Evolutionary conservation across 2,113 vertebrate species (phyloP), one percentile per base, ranked within the genome.

Genomic region (Alligator mississippiensis): DNA sequence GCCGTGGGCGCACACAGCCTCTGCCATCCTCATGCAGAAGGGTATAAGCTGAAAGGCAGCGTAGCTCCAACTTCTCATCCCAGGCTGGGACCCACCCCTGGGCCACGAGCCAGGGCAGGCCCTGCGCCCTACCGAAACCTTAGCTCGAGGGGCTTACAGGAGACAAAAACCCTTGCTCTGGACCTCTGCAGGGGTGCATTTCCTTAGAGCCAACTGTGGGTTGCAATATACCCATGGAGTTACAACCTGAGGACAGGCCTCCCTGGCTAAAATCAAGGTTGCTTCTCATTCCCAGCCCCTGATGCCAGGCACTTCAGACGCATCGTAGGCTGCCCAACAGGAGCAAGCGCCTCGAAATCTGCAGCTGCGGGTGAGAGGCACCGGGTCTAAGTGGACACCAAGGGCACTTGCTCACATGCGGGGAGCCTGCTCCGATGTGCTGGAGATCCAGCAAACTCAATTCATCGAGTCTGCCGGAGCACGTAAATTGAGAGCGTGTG

Each of bases 361-460:
- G 12, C 70, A 38, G 34, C 21, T 47, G 34, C 4, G 34, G 11
- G 12, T 47, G 34, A 74, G 70, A 21, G 34, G 70, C 70, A 72
- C 7, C 21, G 24, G 5, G 21, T 72, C 34, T 38, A 34, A 47
- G 14, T 72, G 34, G 70, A 47, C 11, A 47, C 47, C 47, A 8
- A 47, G 47, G 24, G 30, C 21, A 34, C 22, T 24, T 47, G 66
- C 47, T 47, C 47, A 47, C 47, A 9, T 9, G 47, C 47, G 47
- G 47, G 47, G 3, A 5, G 4, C 12, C 2, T 9, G 11, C 34
- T 38, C n/a, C 5, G 61, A 5, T 0, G 0, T 3, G 27, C 61
- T 5, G 17, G 62, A 7, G 16, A 10, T 47, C 47, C 47, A 47
- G 47, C 47, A 47, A 47, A 47, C 47, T 47, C 7, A 8, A 47